These are phyloP conservation scores for Athetis lepigone DNA, from an alignment of 2,888 invertebrate genomes.

Conservation along the genomic window DNA sequence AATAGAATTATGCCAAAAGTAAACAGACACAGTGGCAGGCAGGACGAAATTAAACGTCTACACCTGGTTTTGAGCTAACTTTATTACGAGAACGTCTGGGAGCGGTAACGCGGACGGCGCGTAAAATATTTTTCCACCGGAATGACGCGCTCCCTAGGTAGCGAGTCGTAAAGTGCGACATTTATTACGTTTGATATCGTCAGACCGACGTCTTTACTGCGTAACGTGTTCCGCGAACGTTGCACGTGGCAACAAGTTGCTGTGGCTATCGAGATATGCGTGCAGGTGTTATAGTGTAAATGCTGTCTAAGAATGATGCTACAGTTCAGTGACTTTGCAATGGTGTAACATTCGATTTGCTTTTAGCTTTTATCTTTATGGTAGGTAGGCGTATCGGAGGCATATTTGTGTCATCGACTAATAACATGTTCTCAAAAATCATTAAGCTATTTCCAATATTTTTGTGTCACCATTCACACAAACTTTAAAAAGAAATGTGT, in stretches of 20 bases:
- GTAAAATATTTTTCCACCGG: constrained; percentile 76
- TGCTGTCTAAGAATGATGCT: background rate
- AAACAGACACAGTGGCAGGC: constrained; percentile 29
- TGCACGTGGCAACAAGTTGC: constrained; percentile 69
- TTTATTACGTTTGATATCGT: constrained; percentile 80
- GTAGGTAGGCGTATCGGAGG: background rate
- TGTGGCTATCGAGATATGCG: constrained; percentile 46
- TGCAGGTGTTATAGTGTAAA: constrained; percentile 22
- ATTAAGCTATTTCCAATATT: background rate
- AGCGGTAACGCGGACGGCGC: constrained; percentile 53
- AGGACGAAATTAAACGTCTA: constrained; percentile 71
- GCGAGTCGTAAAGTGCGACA: constrained; percentile 79
- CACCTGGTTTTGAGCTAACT: constrained; percentile 76
- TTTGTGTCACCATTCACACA: background rate
- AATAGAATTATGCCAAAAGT: constrained; percentile 42
- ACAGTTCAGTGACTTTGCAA: too few species aligned
- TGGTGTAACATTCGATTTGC: background rate
- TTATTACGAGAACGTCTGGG: constrained; percentile 75
- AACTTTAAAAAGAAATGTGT: too few species aligned
- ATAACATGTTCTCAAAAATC: too few species aligned
- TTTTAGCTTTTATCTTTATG: background rate
- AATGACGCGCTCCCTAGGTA: constrained; percentile 71
- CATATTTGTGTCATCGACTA: background rate
- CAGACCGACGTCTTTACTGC: constrained; percentile 68
- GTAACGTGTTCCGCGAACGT: constrained; percentile 46